Conservation (phyloP, 2,797 vertebrate genomes). For the Strix occidentalis region DNA sequence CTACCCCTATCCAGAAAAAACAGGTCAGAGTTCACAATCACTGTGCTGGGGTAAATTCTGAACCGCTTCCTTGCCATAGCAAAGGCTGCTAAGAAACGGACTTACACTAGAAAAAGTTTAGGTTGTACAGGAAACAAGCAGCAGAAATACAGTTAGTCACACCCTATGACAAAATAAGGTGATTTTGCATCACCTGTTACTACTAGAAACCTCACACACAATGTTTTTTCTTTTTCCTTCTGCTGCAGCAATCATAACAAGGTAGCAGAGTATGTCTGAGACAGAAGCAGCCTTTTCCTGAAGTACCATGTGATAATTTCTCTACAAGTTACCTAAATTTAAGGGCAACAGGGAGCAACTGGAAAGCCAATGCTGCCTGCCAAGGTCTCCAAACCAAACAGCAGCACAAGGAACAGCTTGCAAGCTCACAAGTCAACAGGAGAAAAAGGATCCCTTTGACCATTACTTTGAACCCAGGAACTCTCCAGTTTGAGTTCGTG, state of each 20-base stretch:
- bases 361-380: neutral
- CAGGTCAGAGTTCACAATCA: neutral
- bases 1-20: neutral
- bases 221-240: neutral
- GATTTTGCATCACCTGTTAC: neutral
- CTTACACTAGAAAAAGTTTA: neutral
- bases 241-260: neutral
- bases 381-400: neutral
- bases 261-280: accelerated
- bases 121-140: neutral
- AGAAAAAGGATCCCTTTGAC: neutral
- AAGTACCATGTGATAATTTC: neutral
- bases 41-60: neutral
- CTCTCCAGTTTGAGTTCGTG: neutral
- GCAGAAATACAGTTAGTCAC: neutral
- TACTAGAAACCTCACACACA: neutral
- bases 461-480: neutral
- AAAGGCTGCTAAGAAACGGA: neutral
- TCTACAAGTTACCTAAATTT: neutral
- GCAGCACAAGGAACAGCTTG: accelerated
- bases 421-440: neutral
- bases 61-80: neutral
- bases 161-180: accelerated
- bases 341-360: neutral
- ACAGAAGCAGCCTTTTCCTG: neutral